A percentile compares a stretch with the other conserved stretches of the same genome.
These are phyloP conservation scores for Okamejei kenojei DNA, from an alignment of 2,797 vertebrate genomes.

Conservation along the genomic window DNA sequence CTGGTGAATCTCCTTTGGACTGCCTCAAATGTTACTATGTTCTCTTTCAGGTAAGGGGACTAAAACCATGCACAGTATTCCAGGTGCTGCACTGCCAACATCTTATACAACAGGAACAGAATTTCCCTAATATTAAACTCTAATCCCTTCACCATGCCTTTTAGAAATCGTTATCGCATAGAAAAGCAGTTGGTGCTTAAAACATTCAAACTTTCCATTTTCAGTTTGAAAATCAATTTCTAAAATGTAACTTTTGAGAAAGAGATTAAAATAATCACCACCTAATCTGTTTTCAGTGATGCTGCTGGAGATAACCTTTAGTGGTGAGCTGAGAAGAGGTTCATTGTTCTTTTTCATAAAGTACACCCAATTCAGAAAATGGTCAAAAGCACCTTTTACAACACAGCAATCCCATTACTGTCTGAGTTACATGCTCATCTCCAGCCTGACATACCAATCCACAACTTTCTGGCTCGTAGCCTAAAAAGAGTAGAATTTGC, in stretches of 20 bases:
- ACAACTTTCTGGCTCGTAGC: not conserved
- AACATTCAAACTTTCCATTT: not conserved
- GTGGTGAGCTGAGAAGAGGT: not conserved
- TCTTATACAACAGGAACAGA: too few species aligned
- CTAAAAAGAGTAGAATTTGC: not conserved
- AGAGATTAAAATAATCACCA: not conserved
- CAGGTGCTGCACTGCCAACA: too few species aligned
- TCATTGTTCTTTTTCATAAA: not conserved
- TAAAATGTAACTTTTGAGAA: not conserved
- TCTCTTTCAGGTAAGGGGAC: too few species aligned
- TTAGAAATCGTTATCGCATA: not conserved
- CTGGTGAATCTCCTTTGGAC: too few species aligned
- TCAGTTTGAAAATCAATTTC: not conserved
- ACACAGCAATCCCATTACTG: not conserved
- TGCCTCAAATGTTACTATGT: too few species aligned
- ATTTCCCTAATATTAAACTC: too few species aligned
- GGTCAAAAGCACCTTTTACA: not conserved
- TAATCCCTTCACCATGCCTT: too few species aligned
- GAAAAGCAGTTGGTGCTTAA: not conserved
- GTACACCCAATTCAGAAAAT: not conserved
- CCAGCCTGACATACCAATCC: not conserved
- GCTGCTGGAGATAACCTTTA: not conserved
- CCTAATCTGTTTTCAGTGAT: not conserved
- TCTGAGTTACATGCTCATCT: not conserved
- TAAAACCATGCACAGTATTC: too few species aligned